Base-by-base conservation (phyloP, 2,797 vertebrate species). In the Momotus momota region DNA sequence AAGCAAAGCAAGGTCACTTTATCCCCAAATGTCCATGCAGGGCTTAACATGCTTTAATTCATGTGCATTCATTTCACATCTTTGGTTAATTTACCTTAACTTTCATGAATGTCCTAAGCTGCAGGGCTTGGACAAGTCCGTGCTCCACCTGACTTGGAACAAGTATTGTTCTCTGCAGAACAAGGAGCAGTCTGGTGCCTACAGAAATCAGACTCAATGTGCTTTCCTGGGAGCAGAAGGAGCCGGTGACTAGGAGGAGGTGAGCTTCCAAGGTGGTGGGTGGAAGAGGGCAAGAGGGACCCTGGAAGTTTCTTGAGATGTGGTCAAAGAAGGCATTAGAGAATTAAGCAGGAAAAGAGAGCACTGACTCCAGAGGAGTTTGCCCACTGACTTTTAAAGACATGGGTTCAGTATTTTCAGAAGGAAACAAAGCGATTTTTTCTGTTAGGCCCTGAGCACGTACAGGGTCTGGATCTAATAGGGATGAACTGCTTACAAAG, bases 71-170 rank as follows among this genome's bases (percentile, higher is more conserved):
- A 29, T 94, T 92, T 92, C 74, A 64, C 45, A 20, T 54, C 22
- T 96, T 90, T 60, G 31, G 21, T 78, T 92, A 73, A 92, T 90
- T 90, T 78, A 72, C 29, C 43, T 80, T 75, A 52, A 92, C 10
- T 90, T 84, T 80, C 22, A 31, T n/a, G 33, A 79, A 49, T 20
- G 33, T 86, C 64, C 38, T 89, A 58, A 64, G 71, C 55, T 60
- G 18, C 51, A 75, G 62, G 62, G 8, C 54, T 41, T 75, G 58
- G 58, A 61, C 9, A 48, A 83, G 15, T 4, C 7, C 0, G 2
- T 66, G n/a, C 11, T 83, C 10, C 7, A 7, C 18, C 48, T 77
- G 54, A 19, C 23, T 74, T 21, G 71, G 61, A 51, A 16, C 67
- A 80, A 57, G 19, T 67, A 3, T 38, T 66, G 12, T 57, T 87